Percentiles rank a stretch among this genome's conserved stretches.
Conservation (phyloP, 2,797 vertebrate species). For the Mus minutoides region DNA sequence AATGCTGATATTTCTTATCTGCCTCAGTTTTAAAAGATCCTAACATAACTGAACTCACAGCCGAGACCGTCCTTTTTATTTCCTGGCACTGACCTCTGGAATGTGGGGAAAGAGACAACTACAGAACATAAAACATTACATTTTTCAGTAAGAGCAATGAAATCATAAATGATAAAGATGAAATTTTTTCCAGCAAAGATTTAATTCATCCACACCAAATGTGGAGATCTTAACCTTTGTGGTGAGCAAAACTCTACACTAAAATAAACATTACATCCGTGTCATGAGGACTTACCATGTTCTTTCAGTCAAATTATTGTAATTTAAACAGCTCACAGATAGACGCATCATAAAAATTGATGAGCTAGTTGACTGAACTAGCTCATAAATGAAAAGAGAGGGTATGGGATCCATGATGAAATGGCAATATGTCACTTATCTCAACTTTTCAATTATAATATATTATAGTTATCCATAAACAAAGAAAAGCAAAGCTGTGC, state of each 20-base stretch:
- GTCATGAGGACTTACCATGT: neutral
- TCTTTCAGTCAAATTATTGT: neutral
- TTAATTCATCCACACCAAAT: conserved; percentile 36
- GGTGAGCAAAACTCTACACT: neutral
- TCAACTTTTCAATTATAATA: neutral
- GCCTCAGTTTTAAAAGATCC: neutral
- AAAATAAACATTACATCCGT: neutral
- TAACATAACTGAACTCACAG: neutral
- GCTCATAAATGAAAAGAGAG: conserved; percentile 47
- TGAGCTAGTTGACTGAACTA: neutral
- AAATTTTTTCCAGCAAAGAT: neutral
- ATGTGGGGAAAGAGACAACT: neutral
- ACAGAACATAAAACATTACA: neutral
- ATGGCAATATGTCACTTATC: conserved; percentile 2
- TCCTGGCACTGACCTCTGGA: neutral
- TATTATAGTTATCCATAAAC: neutral
- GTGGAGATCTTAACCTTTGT: neutral
- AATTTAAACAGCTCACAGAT: neutral
- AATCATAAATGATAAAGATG: conserved; percentile 24
- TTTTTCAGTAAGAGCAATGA: neutral
- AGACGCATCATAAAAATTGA: conserved; percentile 2
- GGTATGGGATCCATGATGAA: neutral
- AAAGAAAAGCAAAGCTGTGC: neutral
- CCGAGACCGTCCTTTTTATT: neutral
- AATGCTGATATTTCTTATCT: neutral